phyloP scores from a whole-genome alignment of 1,140 invertebrate species.

The Conus betulinus region DNA sequence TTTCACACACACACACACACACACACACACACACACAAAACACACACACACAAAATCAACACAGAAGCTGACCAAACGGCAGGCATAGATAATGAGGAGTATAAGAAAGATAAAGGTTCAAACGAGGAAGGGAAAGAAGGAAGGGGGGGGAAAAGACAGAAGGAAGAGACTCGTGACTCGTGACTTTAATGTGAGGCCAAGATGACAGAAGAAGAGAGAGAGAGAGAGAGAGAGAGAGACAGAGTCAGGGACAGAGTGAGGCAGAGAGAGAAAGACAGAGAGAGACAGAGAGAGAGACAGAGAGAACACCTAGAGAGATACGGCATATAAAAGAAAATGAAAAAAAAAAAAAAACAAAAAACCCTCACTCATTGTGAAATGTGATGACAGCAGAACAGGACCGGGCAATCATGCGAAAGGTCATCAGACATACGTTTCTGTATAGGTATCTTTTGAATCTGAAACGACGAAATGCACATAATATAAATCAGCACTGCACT shows the following conservation, averaged over 20 bases:
- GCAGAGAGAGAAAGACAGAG: no score
- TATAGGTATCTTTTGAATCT: constrained; percentile 66
- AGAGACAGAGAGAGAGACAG: background rate
- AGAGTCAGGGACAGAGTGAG: no score
- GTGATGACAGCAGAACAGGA: constrained; percentile 66
- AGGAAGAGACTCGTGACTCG: no score
- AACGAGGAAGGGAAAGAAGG: no score
- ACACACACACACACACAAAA: no score
- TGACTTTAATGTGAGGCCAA: no score
- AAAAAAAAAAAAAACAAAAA: background rate
- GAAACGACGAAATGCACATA: constrained; percentile 19
- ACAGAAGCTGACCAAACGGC: no score
- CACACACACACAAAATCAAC: no score
- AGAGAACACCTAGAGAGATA: background rate
- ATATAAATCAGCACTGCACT: background rate
- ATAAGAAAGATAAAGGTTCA: no score
- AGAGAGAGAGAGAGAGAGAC: background rate
- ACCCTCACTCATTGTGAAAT: constrained; percentile 65
- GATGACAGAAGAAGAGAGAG: background rate
- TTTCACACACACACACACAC: no score
- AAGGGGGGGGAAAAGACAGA: background rate
- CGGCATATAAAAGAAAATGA: background rate
- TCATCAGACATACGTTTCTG: constrained; percentile 60
- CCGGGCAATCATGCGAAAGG: constrained; percentile 64
- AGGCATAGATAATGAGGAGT: no score